phyloP scores from a whole-genome alignment of 2,113 vertebrate genomes.

The Felis catus region F.catus_Fca126_mat1.0 CM031424.1:19710501-19711000 shows the following conservation, averaged over 20 bases:
- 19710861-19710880: background rate
- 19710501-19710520: conserved; percentile 25
- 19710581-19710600: background rate
- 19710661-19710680: conserved; percentile 30
- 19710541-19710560: background rate
- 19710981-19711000: conserved; percentile 27
- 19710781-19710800: conserved; percentile 46
- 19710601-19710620: conserved; percentile 25
- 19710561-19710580: conserved; percentile 1
- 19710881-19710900: conserved; percentile 1
- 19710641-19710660: conserved; percentile 23
- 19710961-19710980: background rate
- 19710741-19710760: background rate
- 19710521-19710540: background rate
- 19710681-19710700: conserved; percentile 8
- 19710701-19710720: conserved; percentile 1
- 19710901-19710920: conserved; percentile 13
- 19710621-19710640: background rate
- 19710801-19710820: background rate
- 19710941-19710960: conserved; percentile 25
- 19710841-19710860: background rate
- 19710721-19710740: background rate
- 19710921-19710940: conserved; percentile 22
- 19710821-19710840: conserved; percentile 28
- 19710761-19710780: background rate